Evolutionary conservation across 30 jellyfish, hydroid and myxozoan genomes (phyloP), one percentile per base, ranked within the genome.

Genomic region (Aurelia sp.): DNA sequence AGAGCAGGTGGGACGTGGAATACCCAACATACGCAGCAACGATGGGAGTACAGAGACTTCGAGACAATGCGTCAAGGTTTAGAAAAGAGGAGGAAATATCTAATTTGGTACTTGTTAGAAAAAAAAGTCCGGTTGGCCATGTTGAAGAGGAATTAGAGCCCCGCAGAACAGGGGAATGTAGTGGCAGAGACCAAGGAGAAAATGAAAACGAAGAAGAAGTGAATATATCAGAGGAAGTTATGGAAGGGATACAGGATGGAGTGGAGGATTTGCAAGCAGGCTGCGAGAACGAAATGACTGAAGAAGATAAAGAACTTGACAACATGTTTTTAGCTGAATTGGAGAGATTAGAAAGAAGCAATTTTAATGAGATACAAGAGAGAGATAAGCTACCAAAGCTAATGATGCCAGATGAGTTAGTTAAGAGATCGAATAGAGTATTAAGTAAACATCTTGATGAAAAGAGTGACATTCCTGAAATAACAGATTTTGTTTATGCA

Each of bases 11-110:
- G 22, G 70, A 60, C 70, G 70, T n/a, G 70, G 70, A 60, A 60
- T 60, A 60, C 70, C 70, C 70, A 60, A 60, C 70, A 60, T 60
- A 60, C 31, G 70, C 70, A n/a, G 70, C 30, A 60, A 60, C 70
- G 70, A 60, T 60, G 11, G 70, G 70, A 60, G 70, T 11, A 10
- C 70, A 60, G 70, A 22, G 70, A 60, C 70, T 60, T 60, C 70
- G 70, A 60, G 70, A 60, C 70, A 60, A 60, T 60, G 70, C 70
- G 70, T n/a, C 70, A 60, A 60, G 70, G 70, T 60, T n/a, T 60
- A 60, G 31, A 60, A 60, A n/a, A 60, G 70, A 60, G 70, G 4
- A 60, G 31, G 70, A 60, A 22, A 60, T 60, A 60, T 19, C 70
- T 60, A 60, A 4, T 60, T 18, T 60, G 70, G 70, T 60, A 60